Evolutionary conservation across 1,140 invertebrate species (phyloP), one percentile per base, ranked within the genome.

Genomic region (Hestina assimilis): DNA sequence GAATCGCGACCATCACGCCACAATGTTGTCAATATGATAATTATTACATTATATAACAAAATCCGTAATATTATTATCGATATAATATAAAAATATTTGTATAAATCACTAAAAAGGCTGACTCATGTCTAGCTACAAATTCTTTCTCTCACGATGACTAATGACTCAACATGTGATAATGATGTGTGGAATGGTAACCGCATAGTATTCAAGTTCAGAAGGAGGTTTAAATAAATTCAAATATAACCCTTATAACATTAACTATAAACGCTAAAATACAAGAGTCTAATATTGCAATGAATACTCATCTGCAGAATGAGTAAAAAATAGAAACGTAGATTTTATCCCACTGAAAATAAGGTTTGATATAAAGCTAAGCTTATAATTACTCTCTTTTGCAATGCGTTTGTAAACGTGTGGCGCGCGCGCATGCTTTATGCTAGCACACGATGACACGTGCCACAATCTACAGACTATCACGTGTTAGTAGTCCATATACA

Each of bases 151-250:
- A 5, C 43, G 12, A 38, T 57, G 53, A 62, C 38, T 56, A 62
- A 62, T 56, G 42, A 48, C 17, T 33, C 31, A 23, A 43, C 53
- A 56, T 57, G 53, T 62, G 53, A 57, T 57, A 35, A 31, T 52
- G 43, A 52, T 57, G 56, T 23, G 45, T 48, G 12, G 45, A 48
- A 48, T 38, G 33, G 33, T 48, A 48, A 14, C 45, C 19, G 11
- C 45, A 47, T 42, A 20, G 24, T 8, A 14, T 47, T 38, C 19
- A 38, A 19, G 33, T 38, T 20, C 15, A 38, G 33, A 38, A 3
- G 17, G 19, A 9, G 15, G 6, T 38, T 9, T 19, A 9, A 8
- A 19, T 8, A 19, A 38, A 19, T 33, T 38, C 17, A 19, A 38
- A 38, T 19, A 14, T 38, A 38, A 17, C 6, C 33, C n/a, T 19